phyloP scores from a whole-genome alignment of 2,797 vertebrate genomes.

The Falco concolor region DNA sequence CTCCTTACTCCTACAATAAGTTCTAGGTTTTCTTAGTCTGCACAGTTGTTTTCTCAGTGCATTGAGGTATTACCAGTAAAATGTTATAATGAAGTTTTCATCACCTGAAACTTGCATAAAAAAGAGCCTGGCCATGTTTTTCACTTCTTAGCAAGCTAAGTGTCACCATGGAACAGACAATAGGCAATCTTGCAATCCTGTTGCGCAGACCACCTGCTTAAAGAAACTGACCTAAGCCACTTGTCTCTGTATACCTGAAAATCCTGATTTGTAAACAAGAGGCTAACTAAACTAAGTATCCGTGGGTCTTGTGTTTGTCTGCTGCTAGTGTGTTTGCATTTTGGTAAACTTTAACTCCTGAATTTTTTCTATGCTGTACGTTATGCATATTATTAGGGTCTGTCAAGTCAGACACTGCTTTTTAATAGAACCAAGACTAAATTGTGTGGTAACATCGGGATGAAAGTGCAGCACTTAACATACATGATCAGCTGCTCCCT shows the following conservation, averaged over 20 bases:
- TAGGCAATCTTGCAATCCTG: background rate
- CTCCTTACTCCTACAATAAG: background rate
- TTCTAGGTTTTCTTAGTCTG: background rate
- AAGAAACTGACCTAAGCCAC: background rate
- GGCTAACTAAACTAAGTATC: background rate
- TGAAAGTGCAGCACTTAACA: background rate
- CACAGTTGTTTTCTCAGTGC: background rate
- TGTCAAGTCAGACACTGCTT: background rate
- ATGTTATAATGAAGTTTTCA: background rate
- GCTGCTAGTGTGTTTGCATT: background rate
- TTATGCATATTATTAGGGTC: background rate
- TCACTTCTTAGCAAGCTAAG: background rate
- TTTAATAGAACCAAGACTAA: background rate
- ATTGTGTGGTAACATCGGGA: background rate
- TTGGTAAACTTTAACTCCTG: background rate
- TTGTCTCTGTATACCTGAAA: background rate
- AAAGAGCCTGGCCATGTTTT: background rate
- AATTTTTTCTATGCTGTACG: background rate
- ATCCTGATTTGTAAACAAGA: background rate
- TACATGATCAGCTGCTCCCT: background rate
- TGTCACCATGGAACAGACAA: background rate
- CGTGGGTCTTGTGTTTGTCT: background rate
- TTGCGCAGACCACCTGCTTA: background rate
- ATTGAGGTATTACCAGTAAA: background rate
- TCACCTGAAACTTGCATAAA: background rate